phyloP scores from a whole-genome alignment of 2,113 vertebrate species.

The Solenodon paradoxus region DNA sequence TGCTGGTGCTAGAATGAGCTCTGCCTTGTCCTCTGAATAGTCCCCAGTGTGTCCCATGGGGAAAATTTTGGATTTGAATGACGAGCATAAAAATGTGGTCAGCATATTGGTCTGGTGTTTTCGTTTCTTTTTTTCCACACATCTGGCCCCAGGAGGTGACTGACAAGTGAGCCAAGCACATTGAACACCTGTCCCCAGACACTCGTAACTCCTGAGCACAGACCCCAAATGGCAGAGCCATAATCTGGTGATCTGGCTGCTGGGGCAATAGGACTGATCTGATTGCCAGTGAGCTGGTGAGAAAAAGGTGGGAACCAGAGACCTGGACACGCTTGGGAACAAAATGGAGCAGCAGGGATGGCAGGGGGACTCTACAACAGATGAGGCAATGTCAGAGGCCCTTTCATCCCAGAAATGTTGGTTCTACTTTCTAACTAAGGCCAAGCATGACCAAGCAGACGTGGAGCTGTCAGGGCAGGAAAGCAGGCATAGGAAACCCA shows the following conservation, averaged over 20 bases:
- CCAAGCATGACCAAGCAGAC: background rate
- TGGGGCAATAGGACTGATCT: background rate
- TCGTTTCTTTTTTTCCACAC: background rate
- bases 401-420: background rate
- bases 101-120: constrained; percentile 36
- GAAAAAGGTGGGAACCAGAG: background rate
- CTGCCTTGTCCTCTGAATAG: background rate
- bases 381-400: background rate
- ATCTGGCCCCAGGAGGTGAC: background rate
- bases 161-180: constrained; percentile 25
- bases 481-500: background rate
- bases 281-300: background rate
- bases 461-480: background rate
- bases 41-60: background rate
- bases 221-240: background rate
- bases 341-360: background rate
- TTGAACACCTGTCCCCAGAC: background rate
- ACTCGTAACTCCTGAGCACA: background rate
- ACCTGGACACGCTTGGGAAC: background rate
- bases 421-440: background rate
- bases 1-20: background rate
- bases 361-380: too few species aligned
- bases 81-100: constrained; percentile 38
- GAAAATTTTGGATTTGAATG: constrained; percentile 24
- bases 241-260: background rate